phyloP scores from a whole-genome alignment of 1,140 invertebrate species.

The Drosophila kurseongensis region DNA sequence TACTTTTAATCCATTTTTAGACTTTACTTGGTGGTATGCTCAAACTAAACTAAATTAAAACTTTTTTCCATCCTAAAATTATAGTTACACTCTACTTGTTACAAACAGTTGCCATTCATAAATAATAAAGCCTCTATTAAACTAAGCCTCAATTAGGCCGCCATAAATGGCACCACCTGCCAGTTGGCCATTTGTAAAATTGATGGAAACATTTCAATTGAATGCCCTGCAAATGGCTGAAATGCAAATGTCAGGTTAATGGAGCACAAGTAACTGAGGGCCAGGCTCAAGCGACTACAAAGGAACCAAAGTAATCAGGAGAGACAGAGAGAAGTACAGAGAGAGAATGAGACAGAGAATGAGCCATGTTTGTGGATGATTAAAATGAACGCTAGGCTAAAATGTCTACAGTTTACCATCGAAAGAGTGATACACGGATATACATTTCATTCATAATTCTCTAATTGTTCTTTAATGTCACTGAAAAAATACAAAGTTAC shows the following conservation, averaged over 20 bases:
- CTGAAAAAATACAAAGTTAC: no score
- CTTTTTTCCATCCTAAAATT: constrained; percentile 7
- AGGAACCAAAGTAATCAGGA: constrained; percentile 32
- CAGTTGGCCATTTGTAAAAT: constrained; percentile 25
- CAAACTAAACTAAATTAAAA: constrained; percentile 2
- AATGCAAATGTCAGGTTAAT: constrained; percentile 70
- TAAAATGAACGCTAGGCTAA: constrained; percentile 45
- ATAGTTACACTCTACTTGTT: constrained; percentile 2
- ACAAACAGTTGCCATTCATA: constrained; percentile 13
- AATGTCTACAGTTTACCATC: constrained; percentile 19
- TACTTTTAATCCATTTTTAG: neutral
- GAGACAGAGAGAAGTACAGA: constrained; percentile 15
- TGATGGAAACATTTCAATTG: constrained; percentile 64
- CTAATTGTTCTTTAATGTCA: no score
- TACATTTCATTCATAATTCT: neutral
- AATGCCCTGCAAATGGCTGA: constrained; percentile 56
- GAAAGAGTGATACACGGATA: constrained; percentile 5
- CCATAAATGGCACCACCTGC: constrained; percentile 16
- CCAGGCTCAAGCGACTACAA: constrained; percentile 62
- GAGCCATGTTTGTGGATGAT: constrained; percentile 45
- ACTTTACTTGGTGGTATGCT: neutral
- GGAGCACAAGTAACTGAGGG: constrained; percentile 71
- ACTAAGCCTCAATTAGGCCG: constrained; percentile 27
- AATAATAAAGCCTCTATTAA: constrained; percentile 31
- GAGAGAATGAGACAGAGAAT: constrained; percentile 8